Conservation (phyloP, 2,113 vertebrate genomes). For the Lutjanus erythropterus region DNA sequence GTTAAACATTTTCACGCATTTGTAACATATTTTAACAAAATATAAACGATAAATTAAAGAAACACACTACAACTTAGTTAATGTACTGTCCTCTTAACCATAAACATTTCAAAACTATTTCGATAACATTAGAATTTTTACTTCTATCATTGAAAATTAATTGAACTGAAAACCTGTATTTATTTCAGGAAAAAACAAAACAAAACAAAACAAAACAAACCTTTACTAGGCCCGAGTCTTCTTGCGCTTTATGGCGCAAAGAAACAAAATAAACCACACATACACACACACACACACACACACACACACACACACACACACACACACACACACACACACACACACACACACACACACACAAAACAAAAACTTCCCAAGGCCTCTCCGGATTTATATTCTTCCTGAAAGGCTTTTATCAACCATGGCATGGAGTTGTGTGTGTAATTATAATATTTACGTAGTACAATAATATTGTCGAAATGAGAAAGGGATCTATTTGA, state of each 20-base stretch:
- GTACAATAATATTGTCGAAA: background rate
- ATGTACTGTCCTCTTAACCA: background rate
- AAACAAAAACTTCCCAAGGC: slow-evolving; percentile 8
- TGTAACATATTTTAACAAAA: background rate
- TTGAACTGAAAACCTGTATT: background rate
- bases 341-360: too few relatives aligned
- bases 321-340: too few relatives aligned
- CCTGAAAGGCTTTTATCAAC: background rate
- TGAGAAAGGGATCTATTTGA: background rate
- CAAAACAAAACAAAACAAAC: slow-evolving; percentile 2
- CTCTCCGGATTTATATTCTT: background rate
- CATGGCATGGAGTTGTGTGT: background rate
- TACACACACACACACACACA: too few relatives aligned
- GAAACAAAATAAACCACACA: slow-evolving; percentile 38
- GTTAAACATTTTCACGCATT: background rate
- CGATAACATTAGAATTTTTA: background rate
- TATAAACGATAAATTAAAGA: background rate
- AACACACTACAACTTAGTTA: background rate
- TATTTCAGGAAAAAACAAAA: slow-evolving; percentile 4
- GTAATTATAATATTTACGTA: background rate
- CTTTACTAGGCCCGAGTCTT: slow-evolving; percentile 24
- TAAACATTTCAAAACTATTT: slow-evolving; percentile 2
- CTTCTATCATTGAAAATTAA: slow-evolving; percentile 14
- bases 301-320: too few relatives aligned
- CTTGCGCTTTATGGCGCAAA: slow-evolving; percentile 47